Evolutionary conservation across 2,113 vertebrate genomes (phyloP), one percentile per base, ranked within the genome.

Genomic region (Scartelaos histophorus): DNA sequence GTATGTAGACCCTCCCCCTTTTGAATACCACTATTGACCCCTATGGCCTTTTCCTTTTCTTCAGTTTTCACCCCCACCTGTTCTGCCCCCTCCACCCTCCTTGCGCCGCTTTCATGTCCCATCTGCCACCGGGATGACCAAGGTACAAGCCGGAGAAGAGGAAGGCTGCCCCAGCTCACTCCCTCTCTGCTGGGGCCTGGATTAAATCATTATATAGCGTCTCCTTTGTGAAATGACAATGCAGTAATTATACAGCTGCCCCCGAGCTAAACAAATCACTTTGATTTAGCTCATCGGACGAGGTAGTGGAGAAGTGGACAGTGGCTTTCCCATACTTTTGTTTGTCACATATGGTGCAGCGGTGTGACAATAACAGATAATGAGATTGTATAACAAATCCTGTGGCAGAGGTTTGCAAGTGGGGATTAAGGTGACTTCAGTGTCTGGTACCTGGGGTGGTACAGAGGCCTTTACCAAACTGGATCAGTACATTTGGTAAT

Each of bases 31-130:
- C 69, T 67, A 72, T 70, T 91, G 90, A 92, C 91, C 92, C 80
- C 53, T 47, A 70, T 72, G 84, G 46, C 87, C 90, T 89, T 58
- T 69, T 83, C 61, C 73, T 82, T 90, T 84, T 88, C 82, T 92
- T 88, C 69, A 87, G 75, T 88, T 86, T 81, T 78, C 70, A 80
- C 84, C 87, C 88, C 91, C 90, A 89, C 90, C 91, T 92, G 89
- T 89, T 88, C 10, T 43, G 38, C 38, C 6, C 38, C 38, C 86
- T 75, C 82, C 54, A 83, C 82, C 76, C 82, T 83, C 77, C 58
- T 86, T 73, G 83, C 88, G 85, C 35, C 70, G 38, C 88, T 93
- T 93, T 93, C 87, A 93, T 92, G 76, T 86, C 85, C 90, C 93
- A 94, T 94, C 93, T 94, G 93, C 75, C 85, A 79, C 81, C 15